Evolutionary conservation across 1,140 invertebrate genomes (phyloP), one percentile per base, ranked within the genome.

Genomic region (Acyrthosiphon pisum): DNA sequence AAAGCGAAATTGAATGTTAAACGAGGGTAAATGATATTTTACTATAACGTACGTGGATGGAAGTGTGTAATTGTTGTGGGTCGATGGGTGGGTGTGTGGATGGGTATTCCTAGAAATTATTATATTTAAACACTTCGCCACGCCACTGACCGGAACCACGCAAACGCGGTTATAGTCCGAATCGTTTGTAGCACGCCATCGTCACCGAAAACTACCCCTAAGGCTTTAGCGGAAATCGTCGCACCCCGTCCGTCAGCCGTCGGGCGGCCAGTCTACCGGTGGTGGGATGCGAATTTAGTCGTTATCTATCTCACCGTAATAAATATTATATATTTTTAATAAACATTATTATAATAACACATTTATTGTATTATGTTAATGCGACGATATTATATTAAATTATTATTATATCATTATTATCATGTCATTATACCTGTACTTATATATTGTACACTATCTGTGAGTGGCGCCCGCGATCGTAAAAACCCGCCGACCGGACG

Each of bases 101-200:
- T 18, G 1, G 30, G 30, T 68, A n/a, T 68, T n/a, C 30, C 30
- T 76, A 7, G 60, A 76, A 76, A 76, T 76, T 76, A 35, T 76
- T 60, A 76, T 76, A 76, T 76, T 76, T 76, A 76, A 76, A 76
- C 60, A n/a, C 60, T 76, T n/a, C 14, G n/a, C 60, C 60, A 76
- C 60, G 60, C 60, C 60, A 76, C 60, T 14, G 60, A 35, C 60
- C 60, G 60, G 60, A 68, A 68, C 60, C 60, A n/a, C 30, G 60
- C 60, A 2, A 68, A n/a, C 30, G 60, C 30, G 60, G 30, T 68
- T 68, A n/a, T n/a, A 8, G 14, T 20, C 60, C 30, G n/a, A 76
- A 76, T 76, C 14, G 60, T 35, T 76, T 35, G 1, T n/a, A n/a
- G n/a, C 60, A 76, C 60, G 60, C 60, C 14, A 76, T 76, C 60